Evolutionary conservation across 2,797 vertebrate genomes (phyloP), one percentile per base, ranked within the genome.

Genomic region (Danio aesculapii): DNA sequence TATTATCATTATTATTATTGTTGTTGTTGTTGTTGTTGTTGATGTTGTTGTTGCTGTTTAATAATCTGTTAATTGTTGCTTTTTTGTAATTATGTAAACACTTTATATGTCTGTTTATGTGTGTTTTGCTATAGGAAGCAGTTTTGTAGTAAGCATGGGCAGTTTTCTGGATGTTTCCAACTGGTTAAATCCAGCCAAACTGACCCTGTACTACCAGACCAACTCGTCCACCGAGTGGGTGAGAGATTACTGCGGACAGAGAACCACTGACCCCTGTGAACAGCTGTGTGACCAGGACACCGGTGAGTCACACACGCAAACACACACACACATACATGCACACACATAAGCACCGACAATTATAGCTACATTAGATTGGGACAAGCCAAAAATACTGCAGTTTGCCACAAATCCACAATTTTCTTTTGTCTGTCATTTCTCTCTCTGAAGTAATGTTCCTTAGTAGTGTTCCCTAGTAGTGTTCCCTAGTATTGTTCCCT

Each of bases 141-240:
- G 97, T 91, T 99, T 99, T 16, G 98, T 99, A 76, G 96, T 99
- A 87, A 97, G 96, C 0, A 96, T 97, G 92, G 98, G 97, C 61
- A 98, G 98, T 90, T 98, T 96, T 91, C 88, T 99, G 92, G 98
- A 99, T 82, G 95, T 98, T 72, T 98, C 98, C 0, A 97, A 99
- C 89, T 99, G 98, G 98, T 90, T 99, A 14, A 99, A 99, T 87
- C 98, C 98, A 1, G 97, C 98, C 85, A 98, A 97, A 88, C 92
- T 99, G 52, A 97, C 95, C 41, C 91, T 99, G 43, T 99, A 97
- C 92, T 98, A 98, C 84, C 98, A 99, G 91, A 96, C 95, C 89
- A 99, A 99, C 53, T 94, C 96, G 9, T 97, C 96, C 0, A 96
- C 96, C 0, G 96, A 98, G 2, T 99, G 98, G 98, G 93, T 98